Base-by-base conservation (phyloP, 2,113 vertebrate species). In the Butorides virescens region DNA sequence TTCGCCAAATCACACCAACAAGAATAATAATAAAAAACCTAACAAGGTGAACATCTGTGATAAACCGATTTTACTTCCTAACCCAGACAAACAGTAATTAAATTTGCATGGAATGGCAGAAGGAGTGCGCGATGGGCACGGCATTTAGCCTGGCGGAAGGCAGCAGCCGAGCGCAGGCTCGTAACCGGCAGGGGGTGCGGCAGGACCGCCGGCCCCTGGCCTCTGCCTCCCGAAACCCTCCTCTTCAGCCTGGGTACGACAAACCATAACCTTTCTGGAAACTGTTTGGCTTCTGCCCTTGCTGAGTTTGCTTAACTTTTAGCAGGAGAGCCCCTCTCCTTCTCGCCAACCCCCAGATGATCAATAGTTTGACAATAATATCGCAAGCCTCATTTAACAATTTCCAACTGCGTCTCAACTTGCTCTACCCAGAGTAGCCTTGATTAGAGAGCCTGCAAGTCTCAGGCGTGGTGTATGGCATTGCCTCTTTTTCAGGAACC, bases 61-160 rank as follows among this genome's bases (percentile, higher is more conserved):
- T 32, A 85, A 95, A 76, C 44, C 46, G 52, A 88, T 67, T 89
- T 56, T 65, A 53, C 88, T 86, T 46, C 58, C 63, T 61, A 67
- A 93, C 90, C 97, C 92, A 92, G 93, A 82, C 96, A 86, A 91
- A 95, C 50, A 94, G 94, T 97, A 96, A 97, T 97, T 96, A 96
- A 97, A 96, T 97, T 94, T 10, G 4, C 97, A 95, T 72, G 97
- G 89, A 94, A 97, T 95, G 98, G 95, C 94, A 93, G 95, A 87
- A 3, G 50, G 15, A 7, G 23, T 5, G 36, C 5, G 20, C 3
- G 3, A 8, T 9, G 63, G 63, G 15, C 37, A 34, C 34, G 42
- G 75, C 47, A 15, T 27, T 2, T 18, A 4, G 6, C 39, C 63
- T 29, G 39, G 39, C 13, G 63, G 29, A 5, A 8, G 39, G 39